Base-by-base conservation (phyloP, 2,888 invertebrate genomes). In the Salticus scenicus region DNA sequence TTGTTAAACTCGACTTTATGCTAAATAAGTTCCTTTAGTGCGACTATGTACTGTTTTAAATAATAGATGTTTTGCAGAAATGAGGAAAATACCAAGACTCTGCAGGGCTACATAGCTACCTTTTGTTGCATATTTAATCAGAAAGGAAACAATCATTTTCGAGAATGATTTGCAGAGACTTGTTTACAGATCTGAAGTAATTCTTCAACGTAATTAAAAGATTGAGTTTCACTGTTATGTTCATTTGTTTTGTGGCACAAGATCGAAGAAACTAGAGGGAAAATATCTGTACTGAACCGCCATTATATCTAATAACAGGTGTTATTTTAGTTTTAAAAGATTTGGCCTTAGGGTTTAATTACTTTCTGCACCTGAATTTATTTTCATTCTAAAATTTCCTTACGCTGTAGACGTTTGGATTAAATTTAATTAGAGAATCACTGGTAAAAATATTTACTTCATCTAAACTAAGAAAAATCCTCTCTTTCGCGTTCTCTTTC, bases 321-420 rank as follows among this genome's bases (percentile, higher is more conserved):
- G n/a, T 31, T 66, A 31, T 66, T 66, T 28, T 7, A 30, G 14
- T 31, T 66, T 66, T 14, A 30, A 30, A n/a, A 66, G 66, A 31
- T 66, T 66, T 30, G 31, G 66, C 66, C 66, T 66, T 8, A 28
- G 66, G 66, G 66, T 66, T 66, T 66, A 66, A 66, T 66, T 66
- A 66, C 66, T 66, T 66, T 14, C 66, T n/a, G 30, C 66, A 31
- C 57, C 42, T 14, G 17, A 17, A 14, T 47, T 7, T 10, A 2
- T 47, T 17, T 47, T 47, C 17, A 47, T 47, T 10, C 42, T 47
- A 1, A 47, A 47, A 47, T 12, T 17, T 14, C n/a, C 42, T 47
- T 17, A 47, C 42, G 10, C 17, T 47, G 42, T 2, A 47, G 10
- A 7, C 10, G 37, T 37, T 37, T 47, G 42, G 17, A 12, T 47